Conservation (phyloP, 2,888 invertebrate genomes). For the Clunio marinus region DNA sequence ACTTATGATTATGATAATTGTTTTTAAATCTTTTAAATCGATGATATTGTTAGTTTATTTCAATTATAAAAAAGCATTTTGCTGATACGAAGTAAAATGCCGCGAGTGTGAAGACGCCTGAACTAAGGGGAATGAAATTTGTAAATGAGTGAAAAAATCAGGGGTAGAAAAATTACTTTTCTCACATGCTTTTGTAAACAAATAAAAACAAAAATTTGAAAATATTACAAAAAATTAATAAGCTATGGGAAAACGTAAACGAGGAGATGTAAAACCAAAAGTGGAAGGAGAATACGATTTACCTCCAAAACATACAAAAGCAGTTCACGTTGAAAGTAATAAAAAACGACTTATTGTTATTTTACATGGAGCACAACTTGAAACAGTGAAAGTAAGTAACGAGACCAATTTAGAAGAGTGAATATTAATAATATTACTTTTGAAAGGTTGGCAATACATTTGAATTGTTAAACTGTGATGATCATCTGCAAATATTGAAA, state of each 20-base stretch:
- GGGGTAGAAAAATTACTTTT: no score
- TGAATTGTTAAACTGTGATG: constrained; percentile 90
- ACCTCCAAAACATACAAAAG: constrained; percentile 69
- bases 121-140: no score
- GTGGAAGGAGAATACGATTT: constrained; percentile 76
- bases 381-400: constrained; percentile 81
- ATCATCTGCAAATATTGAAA: constrained; percentile 77
- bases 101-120: no score
- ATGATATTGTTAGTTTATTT: no score
- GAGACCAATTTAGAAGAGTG: no score
- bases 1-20: constrained; percentile 45
- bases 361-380: constrained; percentile 89
- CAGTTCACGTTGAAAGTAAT: constrained; percentile 73
- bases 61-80: no score
- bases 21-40: no score
- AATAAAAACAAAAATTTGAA: no score
- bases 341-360: constrained; percentile 90
- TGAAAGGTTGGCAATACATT: constrained; percentile 78
- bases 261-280: constrained; percentile 51
- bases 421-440: constrained; percentile 43
- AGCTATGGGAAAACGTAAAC: constrained; percentile 54
- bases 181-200: no score
- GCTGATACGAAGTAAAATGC: no score
- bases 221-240: no score
- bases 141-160: no score